phyloP scores from a whole-genome alignment of 2,113 vertebrate species.

The Nothobranchius kuhntae region DNA sequence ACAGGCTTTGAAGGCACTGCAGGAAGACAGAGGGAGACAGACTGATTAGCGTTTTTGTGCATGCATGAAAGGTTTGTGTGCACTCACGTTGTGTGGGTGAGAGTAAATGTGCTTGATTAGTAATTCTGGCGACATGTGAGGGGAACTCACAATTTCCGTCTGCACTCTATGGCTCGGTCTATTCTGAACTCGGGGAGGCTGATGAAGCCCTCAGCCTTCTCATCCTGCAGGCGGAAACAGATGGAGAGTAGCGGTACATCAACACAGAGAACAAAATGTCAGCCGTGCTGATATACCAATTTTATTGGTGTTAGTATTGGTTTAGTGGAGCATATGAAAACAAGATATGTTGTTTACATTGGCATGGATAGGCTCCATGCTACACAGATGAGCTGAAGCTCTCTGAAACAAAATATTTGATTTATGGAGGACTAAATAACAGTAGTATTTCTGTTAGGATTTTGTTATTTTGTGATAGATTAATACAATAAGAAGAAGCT shows the following conservation, averaged over 20 bases:
- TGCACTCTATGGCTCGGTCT: constrained; percentile 89
- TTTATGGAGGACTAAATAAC: background rate
- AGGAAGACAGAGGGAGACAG: constrained; percentile 49
- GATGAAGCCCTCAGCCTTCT: constrained; percentile 91
- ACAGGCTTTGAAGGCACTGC: constrained; percentile 91
- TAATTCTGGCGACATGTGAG: constrained; percentile 58
- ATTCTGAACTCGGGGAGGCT: constrained; percentile 92
- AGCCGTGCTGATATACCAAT: constrained; percentile 42
- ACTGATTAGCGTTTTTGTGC: constrained; percentile 42
- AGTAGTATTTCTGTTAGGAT: no score
- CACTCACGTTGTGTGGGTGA: constrained; percentile 39
- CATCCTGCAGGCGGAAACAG: constrained; percentile 81
- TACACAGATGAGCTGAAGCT: background rate
- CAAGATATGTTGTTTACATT: constrained; percentile 55
- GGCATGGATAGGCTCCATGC: constrained; percentile 13
- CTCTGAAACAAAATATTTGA: background rate
- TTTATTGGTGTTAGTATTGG: constrained; percentile 28
- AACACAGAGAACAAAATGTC: constrained; percentile 57
- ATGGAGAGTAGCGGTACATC: constrained; percentile 58
- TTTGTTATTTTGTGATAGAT: no score
- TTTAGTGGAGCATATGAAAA: constrained; percentile 41
- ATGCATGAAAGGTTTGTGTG: constrained; percentile 2
- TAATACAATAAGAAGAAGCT: no score
- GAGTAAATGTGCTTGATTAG: constrained; percentile 67
- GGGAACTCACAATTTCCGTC: constrained; percentile 89